Conservation (phyloP, 92 coral and sea anemone genomes). For the Phenganax subtilis region DNA sequence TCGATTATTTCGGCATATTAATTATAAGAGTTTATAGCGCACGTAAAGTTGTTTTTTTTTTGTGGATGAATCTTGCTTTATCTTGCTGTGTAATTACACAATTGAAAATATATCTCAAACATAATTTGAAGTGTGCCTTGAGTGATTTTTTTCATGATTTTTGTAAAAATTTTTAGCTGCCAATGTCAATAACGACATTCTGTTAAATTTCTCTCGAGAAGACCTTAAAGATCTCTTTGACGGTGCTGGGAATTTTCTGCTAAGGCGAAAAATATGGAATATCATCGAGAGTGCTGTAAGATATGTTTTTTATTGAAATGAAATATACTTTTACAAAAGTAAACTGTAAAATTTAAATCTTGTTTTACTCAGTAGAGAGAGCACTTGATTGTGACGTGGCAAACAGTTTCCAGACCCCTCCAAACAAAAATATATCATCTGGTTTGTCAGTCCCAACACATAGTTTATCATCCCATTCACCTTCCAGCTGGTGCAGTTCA, state of each 20-base stretch:
- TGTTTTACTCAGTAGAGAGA: neutral
- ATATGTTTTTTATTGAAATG: neutral
- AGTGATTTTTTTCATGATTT: neutral
- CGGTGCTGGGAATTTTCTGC: slow-evolving; percentile 22
- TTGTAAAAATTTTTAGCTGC: slow-evolving; percentile 8
- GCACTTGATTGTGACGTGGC: slow-evolving; percentile 19
- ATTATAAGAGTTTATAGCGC: too few species aligned
- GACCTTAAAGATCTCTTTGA: slow-evolving; percentile 32
- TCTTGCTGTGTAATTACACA: neutral
- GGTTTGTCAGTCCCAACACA: slow-evolving; percentile 3
- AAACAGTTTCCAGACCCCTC: slow-evolving; percentile 10
- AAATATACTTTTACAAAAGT: neutral
- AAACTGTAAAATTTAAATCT: neutral
- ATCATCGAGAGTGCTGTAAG: slow-evolving; percentile 33
- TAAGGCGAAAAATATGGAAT: slow-evolving; percentile 25
- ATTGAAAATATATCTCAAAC: neutral
- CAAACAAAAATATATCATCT: slow-evolving; percentile 13
- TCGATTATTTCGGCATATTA: too few species aligned
- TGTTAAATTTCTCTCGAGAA: slow-evolving; percentile 9
- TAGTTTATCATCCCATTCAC: slow-evolving; percentile 5
- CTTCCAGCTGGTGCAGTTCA: slow-evolving; percentile 12
- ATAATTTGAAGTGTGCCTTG: too few species aligned
- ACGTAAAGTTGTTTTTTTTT: too few species aligned
- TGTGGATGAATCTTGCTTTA: too few species aligned
- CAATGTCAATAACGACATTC: slow-evolving; percentile 13